Percentiles rank a stretch among this genome's conserved stretches.
phyloP scores from a whole-genome alignment of 2,113 vertebrate species.

The Macrotus californicus region DNA sequence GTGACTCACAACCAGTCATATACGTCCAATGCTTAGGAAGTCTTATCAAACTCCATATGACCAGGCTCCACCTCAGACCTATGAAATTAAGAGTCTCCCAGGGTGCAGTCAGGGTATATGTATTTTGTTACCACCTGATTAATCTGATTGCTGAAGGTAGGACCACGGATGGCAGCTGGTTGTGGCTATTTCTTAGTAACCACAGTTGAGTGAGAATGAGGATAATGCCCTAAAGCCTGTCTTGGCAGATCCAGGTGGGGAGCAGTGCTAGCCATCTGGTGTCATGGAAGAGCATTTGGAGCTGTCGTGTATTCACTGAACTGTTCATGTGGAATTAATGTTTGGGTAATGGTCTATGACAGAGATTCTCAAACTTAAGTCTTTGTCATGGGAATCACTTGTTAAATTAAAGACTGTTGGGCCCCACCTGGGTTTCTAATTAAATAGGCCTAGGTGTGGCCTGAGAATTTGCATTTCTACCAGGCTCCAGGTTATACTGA shows the following conservation, averaged over 20 bases:
- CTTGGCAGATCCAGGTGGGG: neutral
- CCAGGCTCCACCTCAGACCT: neutral
- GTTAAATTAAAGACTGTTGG: neutral
- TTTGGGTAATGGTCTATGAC: neutral
- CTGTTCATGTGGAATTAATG: neutral
- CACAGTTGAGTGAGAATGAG: neutral
- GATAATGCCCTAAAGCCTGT: neutral
- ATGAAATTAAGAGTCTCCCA: neutral
- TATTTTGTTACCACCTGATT: neutral
- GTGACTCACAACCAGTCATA: neutral
- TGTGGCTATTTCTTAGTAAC: neutral
- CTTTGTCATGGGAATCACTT: neutral
- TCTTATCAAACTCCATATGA: neutral
- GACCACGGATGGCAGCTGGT: neutral
- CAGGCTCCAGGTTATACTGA: neutral
- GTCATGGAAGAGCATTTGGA: neutral
- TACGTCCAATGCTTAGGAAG: neutral
- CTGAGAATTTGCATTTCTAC: conserved; percentile 8
- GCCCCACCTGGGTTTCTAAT: neutral
- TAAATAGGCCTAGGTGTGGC: neutral
- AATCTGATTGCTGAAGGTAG: neutral
- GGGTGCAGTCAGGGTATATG: neutral
- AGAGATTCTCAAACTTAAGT: neutral
- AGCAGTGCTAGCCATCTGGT: neutral
- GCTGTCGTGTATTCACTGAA: neutral